These are phyloP conservation scores for Brachyopa scutellaris DNA, from an alignment of 2,888 invertebrate species.

Conservation along the genomic window DNA sequence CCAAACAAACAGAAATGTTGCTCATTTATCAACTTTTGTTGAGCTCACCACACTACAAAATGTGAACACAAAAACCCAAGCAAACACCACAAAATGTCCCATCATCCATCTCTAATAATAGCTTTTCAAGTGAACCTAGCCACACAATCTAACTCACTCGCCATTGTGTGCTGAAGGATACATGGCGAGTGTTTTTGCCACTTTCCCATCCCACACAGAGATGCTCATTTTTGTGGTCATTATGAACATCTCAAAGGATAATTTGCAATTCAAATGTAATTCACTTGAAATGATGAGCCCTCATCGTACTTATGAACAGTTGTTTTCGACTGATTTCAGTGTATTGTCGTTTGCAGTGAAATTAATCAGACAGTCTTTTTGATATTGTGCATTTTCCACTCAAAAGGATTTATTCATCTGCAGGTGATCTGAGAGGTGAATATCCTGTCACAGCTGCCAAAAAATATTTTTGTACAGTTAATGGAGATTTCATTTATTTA, in stretches of 20 bases:
- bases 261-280: slow-evolving; percentile 25
- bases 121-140: neutral
- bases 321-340: neutral
- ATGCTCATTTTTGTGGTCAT: slow-evolving; percentile 3
- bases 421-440: slow-evolving; percentile 4
- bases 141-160: neutral
- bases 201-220: neutral
- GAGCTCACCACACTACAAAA: too few species aligned
- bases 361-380: slow-evolving; percentile 12
- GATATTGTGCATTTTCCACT: slow-evolving; percentile 24
- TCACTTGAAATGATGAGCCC: slow-evolving; percentile 6
- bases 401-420: neutral
- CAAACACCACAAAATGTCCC: neutral
- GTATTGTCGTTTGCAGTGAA: slow-evolving; percentile 1
- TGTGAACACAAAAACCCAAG: neutral
- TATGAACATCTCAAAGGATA: slow-evolving; percentile 3
- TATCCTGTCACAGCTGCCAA: neutral
- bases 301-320: neutral
- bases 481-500: neutral
- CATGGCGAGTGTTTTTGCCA: neutral
- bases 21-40: too few species aligned
- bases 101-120: neutral
- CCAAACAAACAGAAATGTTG: too few species aligned
- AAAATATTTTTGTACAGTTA: neutral
- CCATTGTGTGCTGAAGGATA: neutral